Base-by-base conservation (phyloP, 2,888 invertebrate genomes). In the Serripes groenlandicus region DNA sequence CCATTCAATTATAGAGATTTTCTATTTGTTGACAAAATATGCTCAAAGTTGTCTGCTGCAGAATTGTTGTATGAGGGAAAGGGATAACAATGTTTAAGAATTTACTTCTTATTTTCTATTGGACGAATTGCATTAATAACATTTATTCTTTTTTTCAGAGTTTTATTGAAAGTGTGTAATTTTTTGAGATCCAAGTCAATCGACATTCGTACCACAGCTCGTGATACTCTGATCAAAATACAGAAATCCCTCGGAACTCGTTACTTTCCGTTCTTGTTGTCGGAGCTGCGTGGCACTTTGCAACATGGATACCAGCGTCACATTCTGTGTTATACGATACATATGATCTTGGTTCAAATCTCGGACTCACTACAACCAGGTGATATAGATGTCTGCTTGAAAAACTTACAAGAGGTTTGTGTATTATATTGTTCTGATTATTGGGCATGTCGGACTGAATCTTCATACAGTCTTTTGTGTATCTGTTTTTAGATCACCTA, bases 211-310 rank as follows among this genome's bases (percentile, higher is more conserved):
- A 96, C 97, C 92, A 95, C 96, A 0, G 97, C 99, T 0, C 96
- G 99, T 42, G 97, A 98, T 93, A 98, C 98, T n/a, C 96, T 99
- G n/a, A 97, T 97, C 89, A 97, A 98, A 94, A 97, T 99, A 34
- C 97, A 98, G 96, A 92, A 96, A 0, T 96, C 97, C 0, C 96
- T 99, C 11, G 99, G 99, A 0, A 96, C 98, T 0, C 95, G 96
- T 23, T 98, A 98, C 94, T 95, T 99, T 82, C 96, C 96, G 9
- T 95, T 97, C 90, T 95, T 99, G 28, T 94, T 99, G 18, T 96
- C 96, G 81, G 98, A 98, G 94, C 96, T 99, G 94, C 96, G 97
- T 42, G 95, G 97, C 4, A 95, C 26, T 71, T n/a, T 62, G 26
- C 18, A 97, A 0, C 96, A 97, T 92, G 99, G 99, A 18, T 99